Conservation (phyloP, 2,888 invertebrate genomes). For the Lasioglossum pauxillum region DNA sequence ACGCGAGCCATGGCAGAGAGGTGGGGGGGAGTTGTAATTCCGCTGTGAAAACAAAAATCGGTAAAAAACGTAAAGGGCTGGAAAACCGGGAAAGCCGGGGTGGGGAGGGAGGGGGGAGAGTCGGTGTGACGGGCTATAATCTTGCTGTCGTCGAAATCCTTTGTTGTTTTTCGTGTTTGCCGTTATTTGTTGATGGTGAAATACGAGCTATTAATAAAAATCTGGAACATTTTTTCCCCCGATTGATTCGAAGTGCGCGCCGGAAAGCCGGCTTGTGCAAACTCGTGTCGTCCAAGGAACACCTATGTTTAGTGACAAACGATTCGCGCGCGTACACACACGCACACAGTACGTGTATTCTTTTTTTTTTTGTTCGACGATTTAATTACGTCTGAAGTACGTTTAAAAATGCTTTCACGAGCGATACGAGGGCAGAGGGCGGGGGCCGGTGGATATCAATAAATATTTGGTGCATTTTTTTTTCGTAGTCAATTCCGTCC, state of each 20-base stretch:
- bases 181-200: constrained; percentile 40
- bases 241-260: constrained; percentile 23
- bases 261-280: constrained; percentile 9
- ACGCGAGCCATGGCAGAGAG: background rate
- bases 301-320: background rate
- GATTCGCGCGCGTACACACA: background rate
- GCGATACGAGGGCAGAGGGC: background rate
- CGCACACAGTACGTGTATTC: too few relatives aligned
- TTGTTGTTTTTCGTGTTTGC: constrained; percentile 45
- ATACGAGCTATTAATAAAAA: constrained; percentile 51
- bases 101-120: too few relatives aligned
- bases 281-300: constrained; percentile 27
- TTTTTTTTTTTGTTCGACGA: background rate
- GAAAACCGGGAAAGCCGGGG: background rate
- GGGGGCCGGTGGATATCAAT: constrained; percentile 1
- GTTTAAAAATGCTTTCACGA: constrained; percentile 11
- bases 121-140: constrained; percentile 24
- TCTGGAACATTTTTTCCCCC: constrained; percentile 38
- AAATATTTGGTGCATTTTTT: constrained; percentile 35
- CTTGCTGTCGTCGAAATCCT: constrained; percentile 50
- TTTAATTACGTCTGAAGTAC: constrained; percentile 21
- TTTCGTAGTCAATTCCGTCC: constrained; percentile 26
- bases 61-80: constrained; percentile 28
- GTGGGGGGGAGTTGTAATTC: background rate
- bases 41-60: constrained; percentile 16